Conservation (phyloP, 2,113 vertebrate species). For the Xenus cinereus region DNA sequence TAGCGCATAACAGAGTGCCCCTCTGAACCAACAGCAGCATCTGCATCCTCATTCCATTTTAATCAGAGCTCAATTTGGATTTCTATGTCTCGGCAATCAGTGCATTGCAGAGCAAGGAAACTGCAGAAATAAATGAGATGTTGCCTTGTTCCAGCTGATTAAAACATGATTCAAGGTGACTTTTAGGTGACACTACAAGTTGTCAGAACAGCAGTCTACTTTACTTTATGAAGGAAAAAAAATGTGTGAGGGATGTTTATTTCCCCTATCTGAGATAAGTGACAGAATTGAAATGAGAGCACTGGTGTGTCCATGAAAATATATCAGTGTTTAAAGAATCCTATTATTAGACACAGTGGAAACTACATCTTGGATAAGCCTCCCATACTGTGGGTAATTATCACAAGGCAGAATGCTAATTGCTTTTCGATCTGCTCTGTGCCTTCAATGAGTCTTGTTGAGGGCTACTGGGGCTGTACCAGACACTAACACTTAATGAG, state of each 20-base stretch:
- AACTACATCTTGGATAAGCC: slow-evolving; percentile 67
- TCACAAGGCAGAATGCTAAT: slow-evolving; percentile 78
- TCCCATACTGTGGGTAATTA: slow-evolving; percentile 78
- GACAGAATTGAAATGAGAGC: slow-evolving; percentile 68
- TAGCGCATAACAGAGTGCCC: neutral
- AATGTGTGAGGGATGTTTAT: slow-evolving; percentile 60
- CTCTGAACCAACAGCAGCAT: slow-evolving; percentile 27
- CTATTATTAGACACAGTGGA: slow-evolving; percentile 77
- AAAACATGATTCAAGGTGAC: slow-evolving; percentile 76
- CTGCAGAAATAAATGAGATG: slow-evolving; percentile 74
- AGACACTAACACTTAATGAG: slow-evolving; percentile 62
- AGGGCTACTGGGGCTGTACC: slow-evolving; percentile 25
- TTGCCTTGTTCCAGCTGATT: slow-evolving; percentile 68
- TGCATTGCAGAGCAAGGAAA: slow-evolving; percentile 45
- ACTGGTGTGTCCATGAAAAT: slow-evolving; percentile 63
- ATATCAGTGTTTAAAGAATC: slow-evolving; percentile 73
- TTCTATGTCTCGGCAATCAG: slow-evolving; percentile 61
- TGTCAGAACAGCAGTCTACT: slow-evolving; percentile 52
- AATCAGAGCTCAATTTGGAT: slow-evolving; percentile 72
- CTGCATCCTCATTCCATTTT: slow-evolving; percentile 67
- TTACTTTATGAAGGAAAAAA: slow-evolving; percentile 7
- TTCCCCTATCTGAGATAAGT: slow-evolving; percentile 58
- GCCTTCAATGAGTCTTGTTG: slow-evolving; percentile 62
- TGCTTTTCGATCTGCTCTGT: slow-evolving; percentile 76
- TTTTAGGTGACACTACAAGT: slow-evolving; percentile 66